Percentiles rank a stretch among this genome's conserved stretches.
These are phyloP conservation scores for Hippocampus guttulatus DNA, from an alignment of 2,113 vertebrate genomes.

Conservation along the genomic window DNA sequence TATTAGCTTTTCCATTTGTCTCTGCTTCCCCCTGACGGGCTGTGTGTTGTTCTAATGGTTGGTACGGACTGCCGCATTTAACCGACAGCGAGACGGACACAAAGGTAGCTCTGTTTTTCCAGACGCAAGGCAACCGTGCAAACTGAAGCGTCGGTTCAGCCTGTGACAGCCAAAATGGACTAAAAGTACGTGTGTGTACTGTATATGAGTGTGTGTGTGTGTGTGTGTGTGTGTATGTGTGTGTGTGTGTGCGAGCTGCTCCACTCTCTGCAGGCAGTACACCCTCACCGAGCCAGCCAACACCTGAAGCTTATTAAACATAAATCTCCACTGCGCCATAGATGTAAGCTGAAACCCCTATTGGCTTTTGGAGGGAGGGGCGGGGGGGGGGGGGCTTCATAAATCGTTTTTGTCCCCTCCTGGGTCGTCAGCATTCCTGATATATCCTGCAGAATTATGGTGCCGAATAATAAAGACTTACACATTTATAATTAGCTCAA, in stretches of 20 bases:
- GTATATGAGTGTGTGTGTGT: conserved; percentile 10
- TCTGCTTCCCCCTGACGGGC: conserved; percentile 44
- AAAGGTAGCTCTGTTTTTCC: conserved; percentile 73
- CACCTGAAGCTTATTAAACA: conserved; percentile 80
- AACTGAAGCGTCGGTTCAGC: conserved; percentile 52
- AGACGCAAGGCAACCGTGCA: conserved; percentile 52
- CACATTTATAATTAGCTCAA: conserved; percentile 31
- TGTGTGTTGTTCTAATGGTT: conserved; percentile 50
- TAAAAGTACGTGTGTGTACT: conserved; percentile 12
- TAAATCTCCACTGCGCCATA: conserved; percentile 66
- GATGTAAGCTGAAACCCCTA: conserved; percentile 72
- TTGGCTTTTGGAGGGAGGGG: conserved; percentile 67
- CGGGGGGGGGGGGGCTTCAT: conserved; percentile 56
- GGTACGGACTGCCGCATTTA: conserved; percentile 26
- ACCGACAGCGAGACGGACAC: conserved; percentile 42
- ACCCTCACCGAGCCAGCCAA: conserved; percentile 45
- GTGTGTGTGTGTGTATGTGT: background rate
- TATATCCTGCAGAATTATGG: conserved; percentile 30
- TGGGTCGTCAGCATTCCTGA: conserved; percentile 48
- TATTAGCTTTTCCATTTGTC: conserved; percentile 67
- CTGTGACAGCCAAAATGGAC: conserved; percentile 57
- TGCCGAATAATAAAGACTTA: conserved; percentile 27
- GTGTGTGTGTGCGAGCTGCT: conserved; percentile 7
- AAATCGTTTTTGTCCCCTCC: conserved; percentile 63
- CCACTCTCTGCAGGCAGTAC: conserved; percentile 9